A percentile compares a stretch with the other conserved stretches of the same genome.
phyloP scores from a whole-genome alignment of 2,113 vertebrate species.

The Lichenostomus cassidix region DNA sequence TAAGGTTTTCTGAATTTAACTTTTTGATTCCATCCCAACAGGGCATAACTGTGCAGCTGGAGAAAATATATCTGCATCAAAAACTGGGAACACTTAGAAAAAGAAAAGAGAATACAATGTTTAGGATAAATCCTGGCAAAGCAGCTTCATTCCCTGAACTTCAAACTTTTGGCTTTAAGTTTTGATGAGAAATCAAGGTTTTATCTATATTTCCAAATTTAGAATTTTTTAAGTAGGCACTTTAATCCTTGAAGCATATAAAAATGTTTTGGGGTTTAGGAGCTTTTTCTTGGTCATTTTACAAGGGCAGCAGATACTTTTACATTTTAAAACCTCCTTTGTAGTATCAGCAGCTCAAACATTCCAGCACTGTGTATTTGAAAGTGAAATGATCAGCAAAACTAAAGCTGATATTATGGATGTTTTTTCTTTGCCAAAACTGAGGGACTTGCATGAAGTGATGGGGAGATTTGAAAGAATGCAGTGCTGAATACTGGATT shows the following conservation, averaged over 20 bases:
- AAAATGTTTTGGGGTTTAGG: not conserved
- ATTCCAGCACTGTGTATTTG: not conserved
- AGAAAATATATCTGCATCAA: not conserved
- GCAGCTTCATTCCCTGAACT: not conserved
- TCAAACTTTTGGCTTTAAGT: not conserved
- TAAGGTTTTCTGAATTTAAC: not conserved
- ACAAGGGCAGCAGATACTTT: not conserved
- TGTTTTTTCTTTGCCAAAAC: not conserved
- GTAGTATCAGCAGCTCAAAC: not conserved
- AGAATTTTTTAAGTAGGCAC: not conserved
- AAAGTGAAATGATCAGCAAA: not conserved
- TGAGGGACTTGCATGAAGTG: not conserved
- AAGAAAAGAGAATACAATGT: not conserved
- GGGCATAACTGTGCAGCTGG: not conserved
- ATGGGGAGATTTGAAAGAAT: not conserved
- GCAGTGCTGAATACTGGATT: not conserved
- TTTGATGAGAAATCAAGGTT: not conserved
- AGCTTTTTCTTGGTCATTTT: not conserved
- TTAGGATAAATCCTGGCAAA: not conserved
- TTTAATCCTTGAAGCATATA: not conserved
- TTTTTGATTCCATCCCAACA: not conserved
- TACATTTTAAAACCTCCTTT: not conserved
- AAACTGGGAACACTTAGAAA: not conserved
- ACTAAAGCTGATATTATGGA: not conserved
- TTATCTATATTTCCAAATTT: not conserved